Evolutionary conservation across 2,113 vertebrate species (phyloP).

Genomic region (Phaethornis superciliosus): DNA sequence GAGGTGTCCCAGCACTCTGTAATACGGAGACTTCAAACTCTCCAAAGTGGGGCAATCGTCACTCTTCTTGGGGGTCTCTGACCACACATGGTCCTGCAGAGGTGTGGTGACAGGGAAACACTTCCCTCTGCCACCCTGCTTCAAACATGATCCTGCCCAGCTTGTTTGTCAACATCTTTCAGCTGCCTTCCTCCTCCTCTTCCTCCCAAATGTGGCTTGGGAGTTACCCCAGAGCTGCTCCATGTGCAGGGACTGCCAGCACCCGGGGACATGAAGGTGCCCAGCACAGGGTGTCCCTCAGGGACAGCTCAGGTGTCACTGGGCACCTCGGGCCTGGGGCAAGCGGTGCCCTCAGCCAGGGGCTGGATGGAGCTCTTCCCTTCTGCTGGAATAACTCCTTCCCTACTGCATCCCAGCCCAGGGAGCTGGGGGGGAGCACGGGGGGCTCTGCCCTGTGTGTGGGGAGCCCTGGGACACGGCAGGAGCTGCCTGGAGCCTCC

Average conservation of each 20-base stretch:
- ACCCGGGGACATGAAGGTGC: fast-evolving
- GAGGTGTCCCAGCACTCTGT: too few species aligned
- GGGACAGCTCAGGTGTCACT: not conserved
- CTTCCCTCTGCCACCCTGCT: not conserved
- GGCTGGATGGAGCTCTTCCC: not conserved
- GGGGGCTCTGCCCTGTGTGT: not conserved
- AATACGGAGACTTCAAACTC: too few species aligned
- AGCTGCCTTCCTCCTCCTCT: not conserved
- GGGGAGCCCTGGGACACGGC: not conserved
- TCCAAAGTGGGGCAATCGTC: too few species aligned
- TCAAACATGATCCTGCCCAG: not conserved
- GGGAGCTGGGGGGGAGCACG: fast-evolving
- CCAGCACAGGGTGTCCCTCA: not conserved
- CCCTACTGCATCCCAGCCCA: not conserved
- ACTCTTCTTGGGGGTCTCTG: fast-evolving
- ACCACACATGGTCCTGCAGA: too few species aligned
- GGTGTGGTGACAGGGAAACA: not conserved
- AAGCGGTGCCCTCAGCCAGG: not conserved
- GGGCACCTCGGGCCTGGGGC: not conserved
- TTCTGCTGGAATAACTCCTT: not conserved
- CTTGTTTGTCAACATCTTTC: slow-evolving; percentile 3
- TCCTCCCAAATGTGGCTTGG: not conserved
- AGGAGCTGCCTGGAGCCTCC: not conserved
- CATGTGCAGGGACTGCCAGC: not conserved
- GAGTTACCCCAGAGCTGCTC: not conserved